These are phyloP conservation scores for Mactra quadrangularis DNA, from an alignment of 1,140 invertebrate genomes.

Conservation along the genomic window DNA sequence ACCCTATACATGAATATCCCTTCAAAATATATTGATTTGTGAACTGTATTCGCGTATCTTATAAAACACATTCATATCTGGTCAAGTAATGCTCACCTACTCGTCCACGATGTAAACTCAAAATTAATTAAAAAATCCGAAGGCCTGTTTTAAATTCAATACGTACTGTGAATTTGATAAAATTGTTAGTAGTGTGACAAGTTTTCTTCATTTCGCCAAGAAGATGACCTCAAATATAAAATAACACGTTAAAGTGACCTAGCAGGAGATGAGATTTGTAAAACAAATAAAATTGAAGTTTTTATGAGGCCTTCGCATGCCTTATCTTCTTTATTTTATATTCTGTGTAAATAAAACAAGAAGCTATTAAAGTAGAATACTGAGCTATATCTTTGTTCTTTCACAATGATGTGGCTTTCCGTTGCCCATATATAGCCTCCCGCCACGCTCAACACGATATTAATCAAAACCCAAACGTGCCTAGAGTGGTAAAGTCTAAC, in stretches of 20 bases:
- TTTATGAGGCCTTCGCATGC: conserved; percentile 51
- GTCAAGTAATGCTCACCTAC: no score
- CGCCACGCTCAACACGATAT: background rate
- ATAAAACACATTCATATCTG: no score
- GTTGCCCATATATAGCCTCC: conserved; percentile 21
- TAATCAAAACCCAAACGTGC: conserved; percentile 50
- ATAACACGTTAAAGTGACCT: conserved; percentile 35
- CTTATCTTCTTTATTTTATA: conserved; percentile 48
- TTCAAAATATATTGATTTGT: no score
- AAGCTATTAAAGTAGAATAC: conserved; percentile 49
- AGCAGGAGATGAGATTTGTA: conserved; percentile 16
- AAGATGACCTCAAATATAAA: conserved; percentile 19
- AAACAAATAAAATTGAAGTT: conserved; percentile 49
- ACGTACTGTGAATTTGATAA: no score
- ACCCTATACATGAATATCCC: no score
- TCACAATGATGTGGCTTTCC: conserved; percentile 38
- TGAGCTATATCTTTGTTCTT: conserved; percentile 33
- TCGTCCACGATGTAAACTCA: no score
- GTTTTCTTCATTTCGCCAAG: no score
- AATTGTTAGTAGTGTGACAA: no score
- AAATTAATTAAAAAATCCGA: no score
- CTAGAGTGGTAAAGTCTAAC: conserved; percentile 7
- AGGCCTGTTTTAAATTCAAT: no score
- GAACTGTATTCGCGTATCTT: no score
- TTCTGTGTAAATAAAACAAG: conserved; percentile 56